Conservation (phyloP, 2,888 invertebrate genomes). For the Lapara coniferarum region DNA sequence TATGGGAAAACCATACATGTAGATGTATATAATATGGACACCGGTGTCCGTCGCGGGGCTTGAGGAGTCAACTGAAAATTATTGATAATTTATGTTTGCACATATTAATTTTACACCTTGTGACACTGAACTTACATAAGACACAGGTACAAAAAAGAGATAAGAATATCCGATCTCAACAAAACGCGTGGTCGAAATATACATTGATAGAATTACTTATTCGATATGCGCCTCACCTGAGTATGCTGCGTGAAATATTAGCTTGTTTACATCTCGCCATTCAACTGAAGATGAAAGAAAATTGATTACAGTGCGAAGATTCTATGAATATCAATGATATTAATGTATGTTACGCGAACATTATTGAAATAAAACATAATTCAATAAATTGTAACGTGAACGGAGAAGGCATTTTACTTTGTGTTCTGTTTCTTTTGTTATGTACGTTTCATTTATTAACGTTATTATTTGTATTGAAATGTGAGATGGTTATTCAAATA, state of each 20-base stretch:
- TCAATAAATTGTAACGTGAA: constrained; percentile 8
- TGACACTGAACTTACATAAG: too few species aligned
- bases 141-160: too few species aligned
- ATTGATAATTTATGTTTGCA: too few species aligned
- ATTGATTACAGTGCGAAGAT: constrained; percentile 44
- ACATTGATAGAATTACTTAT: constrained; percentile 36
- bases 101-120: too few species aligned
- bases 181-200: constrained; percentile 7
- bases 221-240: constrained; percentile 27
- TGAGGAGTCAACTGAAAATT: too few species aligned
- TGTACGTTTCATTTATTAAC: neutral
- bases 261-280: constrained; percentile 41
- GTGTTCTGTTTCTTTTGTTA: neutral
- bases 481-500: neutral
- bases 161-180: neutral
- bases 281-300: constrained; percentile 34
- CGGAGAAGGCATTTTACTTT: neutral
- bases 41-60: too few species aligned
- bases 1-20: too few species aligned
- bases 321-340: constrained; percentile 52
- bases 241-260: constrained; percentile 36
- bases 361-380: constrained; percentile 24
- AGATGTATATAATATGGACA: too few species aligned
- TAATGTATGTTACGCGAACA: constrained; percentile 23
- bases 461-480: neutral